Base-by-base conservation (phyloP, 2,797 vertebrate genomes). In the Pangasius djambal region DNA sequence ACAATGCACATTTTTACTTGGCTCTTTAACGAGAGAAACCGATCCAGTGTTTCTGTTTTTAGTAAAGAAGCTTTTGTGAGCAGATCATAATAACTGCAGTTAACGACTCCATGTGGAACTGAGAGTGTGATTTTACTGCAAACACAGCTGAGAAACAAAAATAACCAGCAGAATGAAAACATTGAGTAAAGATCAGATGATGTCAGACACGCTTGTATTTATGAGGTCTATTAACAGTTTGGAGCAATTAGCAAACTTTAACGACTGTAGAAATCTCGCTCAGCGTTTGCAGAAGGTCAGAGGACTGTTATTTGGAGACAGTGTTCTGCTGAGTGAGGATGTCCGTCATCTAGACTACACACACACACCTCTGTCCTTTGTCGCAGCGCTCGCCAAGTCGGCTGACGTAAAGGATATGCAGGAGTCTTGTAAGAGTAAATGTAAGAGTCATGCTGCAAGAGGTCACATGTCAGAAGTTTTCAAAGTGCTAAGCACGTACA, bases 71-170 rank as follows among this genome's bases (percentile, higher is more conserved):
- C 77, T 37, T 57, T 28, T 16, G 37, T 83, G 22, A 63, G 79
- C 57, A 16, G 57, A 83, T 63, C 34, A 28, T 28, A 40, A 59
- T 37, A 28, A 82, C 12, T 40, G 22, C 25, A 82, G 10, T 82
- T 61, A 59, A 82, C 4, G 55, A 40, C 8, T 28, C 22, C 31
- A 63, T 16, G 34, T 44, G 57, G 22, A 28, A 83, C 57, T 28
- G 57, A 83, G 79, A 82, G 79, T 83, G 57, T 83, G 57, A 83
- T 44, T 40, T 28, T 63, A 81, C 8, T 57, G 77, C 77, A 81
- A 57, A 40, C 31, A 25, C 57, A 12, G 52, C 52, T 25, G 52
- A 81, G 78, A 6, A 57, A 40, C 31, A 8, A 50, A 52, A 78
- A 52, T 52, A 50, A 6, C 48, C 15, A 1, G 15, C 5, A 2